These are phyloP conservation scores for Norana najaformis DNA, from an alignment of 2,888 invertebrate genomes.

Conservation along the genomic window DNA sequence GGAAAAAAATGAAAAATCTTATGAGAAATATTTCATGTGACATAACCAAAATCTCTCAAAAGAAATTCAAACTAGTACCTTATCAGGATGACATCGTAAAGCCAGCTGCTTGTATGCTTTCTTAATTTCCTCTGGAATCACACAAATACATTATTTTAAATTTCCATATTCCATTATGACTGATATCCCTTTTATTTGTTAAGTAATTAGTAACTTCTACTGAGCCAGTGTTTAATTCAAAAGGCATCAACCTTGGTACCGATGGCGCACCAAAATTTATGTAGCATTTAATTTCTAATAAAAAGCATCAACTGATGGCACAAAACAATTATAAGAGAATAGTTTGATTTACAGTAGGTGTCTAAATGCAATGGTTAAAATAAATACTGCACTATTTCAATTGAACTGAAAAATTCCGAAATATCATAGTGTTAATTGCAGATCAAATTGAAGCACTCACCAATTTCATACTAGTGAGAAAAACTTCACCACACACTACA, in stretches of 20 bases:
- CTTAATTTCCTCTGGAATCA: constrained; percentile 1
- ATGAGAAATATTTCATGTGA: not conserved
- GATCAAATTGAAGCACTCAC: not conserved
- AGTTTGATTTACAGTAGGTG: too few relatives aligned
- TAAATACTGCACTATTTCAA: not conserved
- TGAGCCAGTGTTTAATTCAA: too few relatives aligned
- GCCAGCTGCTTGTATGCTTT: not conserved
- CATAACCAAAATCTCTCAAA: not conserved
- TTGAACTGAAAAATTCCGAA: not conserved
- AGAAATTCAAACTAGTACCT: not conserved
- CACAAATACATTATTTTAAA: not conserved
- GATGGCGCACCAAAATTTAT: too few relatives aligned
- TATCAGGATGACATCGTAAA: constrained; percentile 21
- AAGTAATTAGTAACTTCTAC: too few relatives aligned
- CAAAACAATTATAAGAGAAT: too few relatives aligned
- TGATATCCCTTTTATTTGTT: not conserved
- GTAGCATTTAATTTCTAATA: not conserved
- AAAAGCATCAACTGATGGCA: not conserved
- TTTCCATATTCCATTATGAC: not conserved
- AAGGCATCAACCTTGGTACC: too few relatives aligned
- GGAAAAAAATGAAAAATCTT: not conserved
- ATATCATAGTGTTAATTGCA: not conserved
- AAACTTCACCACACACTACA: not conserved
- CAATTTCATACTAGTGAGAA: not conserved
- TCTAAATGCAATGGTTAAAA: not conserved